phyloP scores from a whole-genome alignment of 2,888 invertebrate genomes.

The Chrysopilus asiliformis region DNA sequence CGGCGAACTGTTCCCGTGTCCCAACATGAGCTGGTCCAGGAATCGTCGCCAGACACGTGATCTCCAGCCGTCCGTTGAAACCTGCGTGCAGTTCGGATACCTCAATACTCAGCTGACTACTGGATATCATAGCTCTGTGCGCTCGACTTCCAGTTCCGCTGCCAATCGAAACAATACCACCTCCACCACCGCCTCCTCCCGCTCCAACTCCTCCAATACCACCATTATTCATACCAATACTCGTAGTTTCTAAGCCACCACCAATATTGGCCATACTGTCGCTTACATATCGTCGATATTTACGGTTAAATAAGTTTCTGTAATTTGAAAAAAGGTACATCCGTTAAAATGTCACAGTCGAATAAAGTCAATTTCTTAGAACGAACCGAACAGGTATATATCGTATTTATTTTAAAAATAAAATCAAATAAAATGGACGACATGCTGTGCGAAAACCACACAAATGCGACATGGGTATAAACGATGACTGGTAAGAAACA shows the following conservation, averaged over 20 bases:
- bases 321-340: conserved; percentile 7
- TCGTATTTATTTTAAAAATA: no score
- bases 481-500: no score
- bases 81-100: conserved; percentile 58
- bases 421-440: no score
- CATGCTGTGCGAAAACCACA: no score
- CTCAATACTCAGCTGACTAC: conserved; percentile 58
- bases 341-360: no score
- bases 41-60: conserved; percentile 66
- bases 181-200: conserved; percentile 13
- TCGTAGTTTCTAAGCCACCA: not conserved
- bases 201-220: no score
- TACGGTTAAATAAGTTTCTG: conserved; percentile 31
- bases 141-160: conserved; percentile 20
- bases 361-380: no score
- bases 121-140: conserved; percentile 36
- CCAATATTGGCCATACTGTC: conserved; percentile 10
- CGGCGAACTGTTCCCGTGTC: conserved; percentile 58
- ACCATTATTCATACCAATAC: conserved; percentile 20
- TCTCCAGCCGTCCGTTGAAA: conserved; percentile 52
- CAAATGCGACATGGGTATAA: no score
- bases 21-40: conserved; percentile 62
- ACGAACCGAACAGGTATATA: no score
- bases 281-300: conserved; percentile 25
- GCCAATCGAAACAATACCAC: conserved; percentile 11